Conservation (phyloP, 2,888 invertebrate genomes). For the Drosophila setosimentum region DNA sequence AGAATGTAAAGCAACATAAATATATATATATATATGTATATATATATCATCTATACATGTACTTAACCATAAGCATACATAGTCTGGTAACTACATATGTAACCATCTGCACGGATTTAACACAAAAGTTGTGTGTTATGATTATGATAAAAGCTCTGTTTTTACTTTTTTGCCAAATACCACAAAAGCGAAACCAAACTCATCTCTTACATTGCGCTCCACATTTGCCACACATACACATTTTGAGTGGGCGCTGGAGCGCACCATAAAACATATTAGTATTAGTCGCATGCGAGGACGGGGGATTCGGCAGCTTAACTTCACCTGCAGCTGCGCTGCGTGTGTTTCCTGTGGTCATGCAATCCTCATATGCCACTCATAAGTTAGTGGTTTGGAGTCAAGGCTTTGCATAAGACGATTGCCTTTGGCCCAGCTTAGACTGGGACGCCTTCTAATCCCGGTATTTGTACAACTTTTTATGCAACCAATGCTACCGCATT, state of each 20-base stretch:
- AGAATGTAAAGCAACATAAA: background rate
- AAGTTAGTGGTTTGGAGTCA: constrained; percentile 47
- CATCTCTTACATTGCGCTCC: background rate
- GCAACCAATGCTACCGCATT: constrained; percentile 5
- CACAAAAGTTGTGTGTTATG: constrained; percentile 67
- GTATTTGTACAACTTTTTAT: constrained; percentile 43
- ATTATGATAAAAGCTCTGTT: constrained; percentile 69
- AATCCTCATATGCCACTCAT: constrained; percentile 36
- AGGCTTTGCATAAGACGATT: constrained; percentile 43
- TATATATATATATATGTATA: background rate
- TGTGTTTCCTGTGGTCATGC: constrained; percentile 46
- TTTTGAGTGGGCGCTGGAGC: background rate
- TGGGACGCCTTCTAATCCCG: constrained; percentile 35
- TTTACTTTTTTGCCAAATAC: constrained; percentile 24
- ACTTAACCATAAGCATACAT: background rate
- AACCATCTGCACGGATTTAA: constrained; percentile 52
- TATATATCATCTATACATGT: background rate
- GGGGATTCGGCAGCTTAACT: constrained; percentile 37
- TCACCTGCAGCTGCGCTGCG: constrained; percentile 40
- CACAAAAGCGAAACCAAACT: background rate
- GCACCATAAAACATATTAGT: constrained; percentile 64
- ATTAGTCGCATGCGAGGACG: constrained; percentile 44
- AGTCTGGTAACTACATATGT: background rate
- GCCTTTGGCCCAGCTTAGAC: constrained; percentile 2
- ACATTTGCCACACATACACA: background rate